Evolutionary conservation across 2,797 vertebrate genomes (phyloP).

Genomic region (Cheirogaleus major): DNA sequence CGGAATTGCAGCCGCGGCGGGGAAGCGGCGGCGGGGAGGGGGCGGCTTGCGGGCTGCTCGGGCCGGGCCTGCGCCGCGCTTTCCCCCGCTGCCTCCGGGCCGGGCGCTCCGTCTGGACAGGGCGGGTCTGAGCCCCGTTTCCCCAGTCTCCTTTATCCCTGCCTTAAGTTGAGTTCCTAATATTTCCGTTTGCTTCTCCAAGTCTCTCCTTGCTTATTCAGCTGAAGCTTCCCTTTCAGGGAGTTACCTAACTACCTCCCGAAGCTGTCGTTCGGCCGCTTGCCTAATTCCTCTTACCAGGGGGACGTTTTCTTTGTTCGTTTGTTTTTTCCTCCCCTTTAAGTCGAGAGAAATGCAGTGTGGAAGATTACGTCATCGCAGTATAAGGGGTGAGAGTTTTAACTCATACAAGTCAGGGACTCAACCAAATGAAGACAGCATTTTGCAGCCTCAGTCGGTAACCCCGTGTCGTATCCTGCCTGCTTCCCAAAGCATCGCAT

Average conservation of each 20-base stretch:
- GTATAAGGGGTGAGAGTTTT: conserved; percentile 63
- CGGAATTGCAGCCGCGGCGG: conserved; percentile 43
- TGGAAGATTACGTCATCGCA: conserved; percentile 77
- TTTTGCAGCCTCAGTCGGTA: background rate
- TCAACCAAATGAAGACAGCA: background rate
- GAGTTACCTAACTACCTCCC: conserved; percentile 43
- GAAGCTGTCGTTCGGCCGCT: background rate
- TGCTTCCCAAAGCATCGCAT: background rate
- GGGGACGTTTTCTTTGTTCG: conserved; percentile 74
- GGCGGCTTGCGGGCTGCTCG: background rate
- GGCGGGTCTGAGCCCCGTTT: background rate
- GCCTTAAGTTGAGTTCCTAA: background rate
- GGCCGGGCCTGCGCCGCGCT: background rate
- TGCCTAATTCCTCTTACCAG: conserved; percentile 21
- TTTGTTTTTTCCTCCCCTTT: conserved; percentile 33
- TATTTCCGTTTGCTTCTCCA: background rate
- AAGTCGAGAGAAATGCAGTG: conserved; percentile 66
- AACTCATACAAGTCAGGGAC: conserved; percentile 69
- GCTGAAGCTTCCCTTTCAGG: conserved; percentile 34
- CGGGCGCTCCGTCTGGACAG: background rate
- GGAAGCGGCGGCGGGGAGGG: conserved; percentile 34
- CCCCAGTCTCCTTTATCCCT: background rate
- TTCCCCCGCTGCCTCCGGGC: background rate
- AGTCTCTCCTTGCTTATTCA: background rate
- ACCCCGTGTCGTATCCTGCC: background rate